phyloP scores from a whole-genome alignment of 2,888 invertebrate species.

The Oscheius sp. region DNA sequence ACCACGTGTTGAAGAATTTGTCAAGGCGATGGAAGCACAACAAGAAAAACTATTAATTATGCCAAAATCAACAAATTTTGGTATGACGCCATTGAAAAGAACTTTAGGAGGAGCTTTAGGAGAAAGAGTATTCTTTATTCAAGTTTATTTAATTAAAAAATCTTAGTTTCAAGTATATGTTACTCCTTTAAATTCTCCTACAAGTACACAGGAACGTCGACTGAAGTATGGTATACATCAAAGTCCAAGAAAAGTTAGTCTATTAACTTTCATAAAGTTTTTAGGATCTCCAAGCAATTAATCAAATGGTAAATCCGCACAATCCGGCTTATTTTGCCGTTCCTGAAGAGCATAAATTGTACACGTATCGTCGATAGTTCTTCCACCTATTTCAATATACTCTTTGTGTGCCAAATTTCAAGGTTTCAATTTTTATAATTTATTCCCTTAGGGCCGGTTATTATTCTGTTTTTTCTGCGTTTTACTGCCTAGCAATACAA shows the following conservation, averaged over 20 bases:
- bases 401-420: too few species aligned
- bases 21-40: conserved; percentile 77
- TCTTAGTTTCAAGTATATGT: conserved; percentile 23
- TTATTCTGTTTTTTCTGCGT: too few species aligned
- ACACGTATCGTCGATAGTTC: neutral
- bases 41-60: conserved; percentile 75
- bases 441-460: too few species aligned
- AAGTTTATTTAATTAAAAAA: neutral
- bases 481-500: too few species aligned
- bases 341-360: neutral
- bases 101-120: conserved; percentile 10
- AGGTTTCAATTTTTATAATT: too few species aligned
- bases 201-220: neutral
- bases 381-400: too few species aligned
- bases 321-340: neutral
- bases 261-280: neutral
- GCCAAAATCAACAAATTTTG: conserved; percentile 35
- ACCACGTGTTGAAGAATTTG: conserved; percentile 79
- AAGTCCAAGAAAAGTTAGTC: conserved; percentile 29
- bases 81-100: conserved; percentile 26
- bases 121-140: conserved; percentile 15
- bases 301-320: conserved; percentile 8
- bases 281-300: conserved; percentile 16
- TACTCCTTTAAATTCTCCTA: conserved; percentile 5
- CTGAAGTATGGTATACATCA: conserved; percentile 16